A percentile compares a stretch with the other conserved stretches of the same genome.
Evolutionary conservation across 2,888 invertebrate species (phyloP).

Genomic region (Polietes domitor): DNA sequence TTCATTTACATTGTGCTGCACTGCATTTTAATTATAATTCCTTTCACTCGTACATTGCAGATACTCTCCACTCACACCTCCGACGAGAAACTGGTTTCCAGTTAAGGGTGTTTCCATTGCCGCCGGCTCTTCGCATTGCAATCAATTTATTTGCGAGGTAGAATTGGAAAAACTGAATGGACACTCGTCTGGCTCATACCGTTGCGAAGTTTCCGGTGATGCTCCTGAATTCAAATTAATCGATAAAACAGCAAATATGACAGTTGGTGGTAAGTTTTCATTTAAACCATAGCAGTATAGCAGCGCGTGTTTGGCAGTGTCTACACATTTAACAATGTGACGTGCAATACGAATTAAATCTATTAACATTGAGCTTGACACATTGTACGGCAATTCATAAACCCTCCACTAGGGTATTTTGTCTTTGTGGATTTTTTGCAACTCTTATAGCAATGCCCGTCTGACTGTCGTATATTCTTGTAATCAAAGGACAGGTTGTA

Average conservation of each 20-base stretch:
- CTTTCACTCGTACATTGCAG: slow-evolving; percentile 71
- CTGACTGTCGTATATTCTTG: too few relatives aligned
- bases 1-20: slow-evolving; percentile 5
- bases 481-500: too few relatives aligned
- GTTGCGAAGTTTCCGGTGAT: slow-evolving; percentile 85
- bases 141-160: slow-evolving; percentile 80
- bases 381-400: too few relatives aligned
- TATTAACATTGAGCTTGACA: too few relatives aligned
- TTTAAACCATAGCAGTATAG: background rate
- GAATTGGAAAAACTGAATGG: slow-evolving; percentile 79
- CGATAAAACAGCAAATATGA: slow-evolving; percentile 83
- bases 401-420: too few relatives aligned
- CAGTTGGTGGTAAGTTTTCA: slow-evolving; percentile 82
- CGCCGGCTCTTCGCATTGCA: slow-evolving; percentile 79
- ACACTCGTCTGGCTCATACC: slow-evolving; percentile 82
- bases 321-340: too few relatives aligned
- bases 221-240: slow-evolving; percentile 84
- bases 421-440: too few relatives aligned
- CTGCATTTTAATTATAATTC: slow-evolving; percentile 9
- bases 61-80: slow-evolving; percentile 80
- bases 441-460: too few relatives aligned
- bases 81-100: slow-evolving; percentile 80
- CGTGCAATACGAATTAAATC: too few relatives aligned
- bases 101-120: slow-evolving; percentile 80
- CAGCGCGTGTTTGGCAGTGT: too few relatives aligned